Evolutionary conservation across 1,140 invertebrate species (phyloP), one percentile per base, ranked within the genome.

Genomic region (Mycetomoellerius zeteki): DNA sequence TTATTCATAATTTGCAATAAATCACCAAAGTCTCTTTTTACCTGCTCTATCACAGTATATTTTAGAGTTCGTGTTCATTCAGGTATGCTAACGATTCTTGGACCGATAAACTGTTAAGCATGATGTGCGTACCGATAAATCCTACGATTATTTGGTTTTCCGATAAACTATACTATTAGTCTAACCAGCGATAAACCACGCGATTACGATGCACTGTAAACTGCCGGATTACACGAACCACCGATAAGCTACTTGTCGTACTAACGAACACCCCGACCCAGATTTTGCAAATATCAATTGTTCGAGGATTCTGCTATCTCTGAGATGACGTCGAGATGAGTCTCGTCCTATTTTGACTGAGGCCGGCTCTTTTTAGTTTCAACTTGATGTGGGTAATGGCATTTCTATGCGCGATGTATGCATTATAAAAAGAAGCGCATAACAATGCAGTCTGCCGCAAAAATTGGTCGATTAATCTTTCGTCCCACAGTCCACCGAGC

Each of bases 391-490:
- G 37, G 72, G 3, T 3, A 73, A 50, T 21, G 54, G n/a, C 27
- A 7, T 73, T 82, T 56, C 58, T 19, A 43, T 69, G 52, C 52
- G 54, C 80, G 67, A 73, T 2, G 27, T 47, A 27, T 60, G 54
- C 69, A 73, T 8, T 47, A 43, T 30, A 75, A 81, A 84, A 82
- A 84, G 56, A 8, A 84, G 69, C 16, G 54, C 37, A 75, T 14
- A 14, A 37, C 67, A 24, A 56, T 54, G 80, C 24, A 65, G 67
- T 50, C 69, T 19, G 24, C n/a, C 24, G 80, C 33, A 75, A 84
- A 84, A 84, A 84, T 84, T 54, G 54, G 24, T 84, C 80, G 80
- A 84, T 75, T 84, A 84, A 84, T 84, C 69, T 33, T 69, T 21
- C 65, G 65, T 69, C 69, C 69, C 37, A 27, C 69, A 14, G 37